phyloP scores from a whole-genome alignment of 2,888 invertebrate genomes.

The Chesias legatella region DNA sequence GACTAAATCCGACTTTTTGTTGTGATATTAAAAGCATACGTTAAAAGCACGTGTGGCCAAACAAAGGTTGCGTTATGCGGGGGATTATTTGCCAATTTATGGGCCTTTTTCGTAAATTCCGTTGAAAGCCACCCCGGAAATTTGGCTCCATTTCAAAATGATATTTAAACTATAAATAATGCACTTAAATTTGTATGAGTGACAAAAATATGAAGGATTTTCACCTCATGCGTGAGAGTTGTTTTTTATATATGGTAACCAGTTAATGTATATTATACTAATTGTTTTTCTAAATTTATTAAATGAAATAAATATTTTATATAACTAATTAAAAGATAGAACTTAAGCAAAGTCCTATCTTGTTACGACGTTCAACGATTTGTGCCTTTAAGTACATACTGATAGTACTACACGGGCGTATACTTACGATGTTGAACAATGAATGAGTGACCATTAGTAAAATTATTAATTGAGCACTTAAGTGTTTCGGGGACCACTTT shows the following conservation, averaged over 20 bases:
- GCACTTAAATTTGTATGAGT: constrained; percentile 50
- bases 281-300: too few relatives aligned
- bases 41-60: constrained; percentile 81
- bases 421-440: too few relatives aligned
- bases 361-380: too few relatives aligned
- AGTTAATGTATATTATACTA: too few relatives aligned
- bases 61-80: constrained; percentile 81
- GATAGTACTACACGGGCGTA: too few relatives aligned
- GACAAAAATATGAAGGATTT: constrained; percentile 54
- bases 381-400: too few relatives aligned
- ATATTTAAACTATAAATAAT: constrained; percentile 75
- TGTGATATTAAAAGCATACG: constrained; percentile 59
- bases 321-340: too few relatives aligned
- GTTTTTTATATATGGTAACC: constrained; percentile 15
- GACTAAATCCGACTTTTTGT: constrained; percentile 74
- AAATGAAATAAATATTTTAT: too few relatives aligned
- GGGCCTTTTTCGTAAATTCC: constrained; percentile 76
- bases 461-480: too few relatives aligned
- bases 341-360: too few relatives aligned
- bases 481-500: too few relatives aligned
- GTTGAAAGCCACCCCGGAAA: constrained; percentile 76
- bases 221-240: constrained; percentile 53
- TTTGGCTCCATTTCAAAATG: constrained; percentile 80
- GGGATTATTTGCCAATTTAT: constrained; percentile 81
- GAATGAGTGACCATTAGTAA: too few relatives aligned